Evolutionary conservation across 2,888 invertebrate genomes (phyloP), one percentile per base, ranked within the genome.

Genomic region (Ceraclea dissimilis): DNA sequence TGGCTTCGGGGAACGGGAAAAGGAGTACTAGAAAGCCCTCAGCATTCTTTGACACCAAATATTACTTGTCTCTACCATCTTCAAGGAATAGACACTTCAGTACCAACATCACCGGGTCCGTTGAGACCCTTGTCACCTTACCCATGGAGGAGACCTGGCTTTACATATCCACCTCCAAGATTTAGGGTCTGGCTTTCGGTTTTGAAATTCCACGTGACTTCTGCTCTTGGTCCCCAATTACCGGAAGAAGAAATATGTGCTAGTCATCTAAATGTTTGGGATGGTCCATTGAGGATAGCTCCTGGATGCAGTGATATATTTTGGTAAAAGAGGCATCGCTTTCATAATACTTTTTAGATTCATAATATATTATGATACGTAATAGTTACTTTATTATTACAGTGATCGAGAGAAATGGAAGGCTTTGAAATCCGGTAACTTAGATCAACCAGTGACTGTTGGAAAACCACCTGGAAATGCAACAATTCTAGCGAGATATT

Each of bases 51-150:
- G 62, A 87, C 93, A 0, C 88, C 90, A 1, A 93, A 93, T 69
- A 92, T 90, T 20, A 93, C 92, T 8, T 93, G 93, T 68, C 80
- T 91, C 19, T 93, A 93, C 69, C 90, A 91, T 69, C 82, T 93
- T 67, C 78, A 78, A 67, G 83, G 82, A 34, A 80, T 82, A 65
- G 83, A 82, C 69, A 79, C 81, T 18, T 76, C 80, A 1, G 67
- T 72, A 5, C 71, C 72, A 0, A 68, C 72, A 1, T 70, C 72
- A 0, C 71, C 72, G 0, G 78, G 81, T 13, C 81, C 82, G 0
- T 79, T 80, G 51, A 75, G 81, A 18, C 75, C 81, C 49, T 73
- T 74, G 65, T 47, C 49, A 11, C 52, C 54, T 16, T 74, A 77
- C 62, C 72, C 76, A 64, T 76, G 79, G 80, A 71, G 71, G 72